Evolutionary conservation across 2,797 vertebrate species (phyloP), one percentile per base, ranked within the genome.

Genomic region (Graptemys geographica): DNA sequence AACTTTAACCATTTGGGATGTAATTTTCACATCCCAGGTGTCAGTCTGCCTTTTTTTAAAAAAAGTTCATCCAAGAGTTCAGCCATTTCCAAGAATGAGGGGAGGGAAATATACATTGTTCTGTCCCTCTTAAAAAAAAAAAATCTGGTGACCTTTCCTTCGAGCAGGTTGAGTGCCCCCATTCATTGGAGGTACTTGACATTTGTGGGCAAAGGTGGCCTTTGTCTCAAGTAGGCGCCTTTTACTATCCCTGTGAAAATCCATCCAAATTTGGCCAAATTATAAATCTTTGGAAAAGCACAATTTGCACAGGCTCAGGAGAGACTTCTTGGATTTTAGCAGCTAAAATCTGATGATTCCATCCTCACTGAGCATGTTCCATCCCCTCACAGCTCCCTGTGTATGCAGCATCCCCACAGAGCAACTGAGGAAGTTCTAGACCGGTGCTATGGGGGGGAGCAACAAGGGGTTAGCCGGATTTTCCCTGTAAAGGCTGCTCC

Each of bases 381-480:
- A 51, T 0, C 52, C 49, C 0, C 1, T 57, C 1, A 0, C 31
- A 31, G 3, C 19, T 51, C 51, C 13, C 51, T 16, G 51, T 51
- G 51, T 51, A 56, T 28, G 15, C 2, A 86, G 47, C 92, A 92
- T 94, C 86, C 3, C 83, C 51, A 85, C 2, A 1, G n/a, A 86
- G 10, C 4, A 49, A 51, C 4, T 62, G 59, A 62, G 59, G 59
- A 62, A 62, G 28, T 62, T 62, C 13, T 62, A 62, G 28, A 12
- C 59, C 31, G 33, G 59, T 33, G 59, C 59, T 33, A 62, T 16
- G 13, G 13, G 12, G 31, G 59, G 13, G 2, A 7, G 3, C 11
- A 27, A 59, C 28, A 59, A 31, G 57, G 12, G 8, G 55, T 8
- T 31, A 62, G 7, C 59, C 33, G 31, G 59, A 62, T 12, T 62